Conservation (phyloP, 2,797 vertebrate species). For the Dendrocincla fuliginosa region DNA sequence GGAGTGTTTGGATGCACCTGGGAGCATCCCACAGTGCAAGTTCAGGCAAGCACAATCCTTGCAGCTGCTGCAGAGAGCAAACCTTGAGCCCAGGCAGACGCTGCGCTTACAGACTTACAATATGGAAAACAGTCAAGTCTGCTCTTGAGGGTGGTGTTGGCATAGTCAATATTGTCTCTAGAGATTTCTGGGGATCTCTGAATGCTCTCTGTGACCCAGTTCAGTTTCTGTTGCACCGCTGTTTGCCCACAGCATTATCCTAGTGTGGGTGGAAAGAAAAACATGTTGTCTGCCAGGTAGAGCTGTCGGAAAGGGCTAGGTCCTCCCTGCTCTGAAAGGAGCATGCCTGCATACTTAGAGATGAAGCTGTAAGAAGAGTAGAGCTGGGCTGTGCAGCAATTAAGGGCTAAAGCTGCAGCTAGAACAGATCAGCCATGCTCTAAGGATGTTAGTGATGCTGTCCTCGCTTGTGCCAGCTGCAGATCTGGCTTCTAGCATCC, state of each 20-base stretch:
- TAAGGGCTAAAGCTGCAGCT: not conserved
- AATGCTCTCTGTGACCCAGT: conserved; percentile 11
- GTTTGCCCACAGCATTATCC: conserved; percentile 35
- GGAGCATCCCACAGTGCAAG: conserved; percentile 27
- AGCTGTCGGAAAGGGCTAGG: conserved; percentile 15
- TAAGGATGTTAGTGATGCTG: not conserved
- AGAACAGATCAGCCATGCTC: not conserved
- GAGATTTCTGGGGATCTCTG: conserved; percentile 45
- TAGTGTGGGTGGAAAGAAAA: conserved; percentile 39
- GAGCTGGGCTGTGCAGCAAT: not conserved
- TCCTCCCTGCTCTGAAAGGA: not conserved
- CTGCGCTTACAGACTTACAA: not conserved
- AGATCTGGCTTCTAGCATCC: not conserved
- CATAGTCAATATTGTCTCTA: not conserved
- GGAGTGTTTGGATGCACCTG: conserved; percentile 15
- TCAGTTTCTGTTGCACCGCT: not conserved
- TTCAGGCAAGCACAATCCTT: not conserved
- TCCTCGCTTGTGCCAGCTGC: not conserved
- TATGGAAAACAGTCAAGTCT: conserved; percentile 11
- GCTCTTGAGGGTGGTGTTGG: conserved; percentile 24
- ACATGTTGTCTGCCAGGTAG: conserved; percentile 23
- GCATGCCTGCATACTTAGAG: not conserved
- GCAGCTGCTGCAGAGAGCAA: conserved; percentile 21
- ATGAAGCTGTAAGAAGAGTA: not conserved
- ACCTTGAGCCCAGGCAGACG: not conserved